Evolutionary conservation across 2,888 invertebrate genomes (phyloP).

Genomic region (Lucinisca nassula): DNA sequence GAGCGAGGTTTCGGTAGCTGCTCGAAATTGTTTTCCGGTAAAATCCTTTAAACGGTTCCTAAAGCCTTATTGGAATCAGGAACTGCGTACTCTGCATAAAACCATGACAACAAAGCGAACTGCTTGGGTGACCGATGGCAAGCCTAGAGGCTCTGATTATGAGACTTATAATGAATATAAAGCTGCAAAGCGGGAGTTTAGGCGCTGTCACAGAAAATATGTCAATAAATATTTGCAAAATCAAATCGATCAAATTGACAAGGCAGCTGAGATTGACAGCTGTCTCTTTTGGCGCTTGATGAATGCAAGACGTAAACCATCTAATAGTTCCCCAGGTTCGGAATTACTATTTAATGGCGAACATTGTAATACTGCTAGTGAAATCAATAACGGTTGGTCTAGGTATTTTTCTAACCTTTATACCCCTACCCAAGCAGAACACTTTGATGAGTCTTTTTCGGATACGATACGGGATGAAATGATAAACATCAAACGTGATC

Average conservation of each 20-base stretch:
- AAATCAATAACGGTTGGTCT: conserved; percentile 1
- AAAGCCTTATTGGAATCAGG: conserved; percentile 35
- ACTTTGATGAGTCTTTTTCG: not conserved
- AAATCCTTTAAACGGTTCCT: conserved; percentile 9
- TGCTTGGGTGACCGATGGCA: not conserved
- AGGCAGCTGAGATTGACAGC: conserved; percentile 26
- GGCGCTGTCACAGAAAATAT: conserved; percentile 3
- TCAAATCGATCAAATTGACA: conserved; percentile 10
- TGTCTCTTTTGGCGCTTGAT: conserved; percentile 10
- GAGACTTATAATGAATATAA: conserved; percentile 11
- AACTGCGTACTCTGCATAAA: not conserved
- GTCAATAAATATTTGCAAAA: not conserved
- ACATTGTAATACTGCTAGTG: not conserved
- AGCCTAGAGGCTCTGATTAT: not conserved
- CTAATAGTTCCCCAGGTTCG: not conserved
- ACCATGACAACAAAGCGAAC: not conserved
- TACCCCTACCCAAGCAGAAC: not conserved
- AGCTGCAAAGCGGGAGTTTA: conserved; percentile 15
- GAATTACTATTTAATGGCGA: not conserved
- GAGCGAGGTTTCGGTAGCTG: not conserved
- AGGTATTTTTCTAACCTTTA: conserved; percentile 5
- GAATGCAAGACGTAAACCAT: not conserved
- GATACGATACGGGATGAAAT: not conserved
- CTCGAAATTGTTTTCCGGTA: not conserved
- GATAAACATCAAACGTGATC: not conserved